Conservation (phyloP, 2,113 vertebrate species). For the Theristicus caerulescens region DNA sequence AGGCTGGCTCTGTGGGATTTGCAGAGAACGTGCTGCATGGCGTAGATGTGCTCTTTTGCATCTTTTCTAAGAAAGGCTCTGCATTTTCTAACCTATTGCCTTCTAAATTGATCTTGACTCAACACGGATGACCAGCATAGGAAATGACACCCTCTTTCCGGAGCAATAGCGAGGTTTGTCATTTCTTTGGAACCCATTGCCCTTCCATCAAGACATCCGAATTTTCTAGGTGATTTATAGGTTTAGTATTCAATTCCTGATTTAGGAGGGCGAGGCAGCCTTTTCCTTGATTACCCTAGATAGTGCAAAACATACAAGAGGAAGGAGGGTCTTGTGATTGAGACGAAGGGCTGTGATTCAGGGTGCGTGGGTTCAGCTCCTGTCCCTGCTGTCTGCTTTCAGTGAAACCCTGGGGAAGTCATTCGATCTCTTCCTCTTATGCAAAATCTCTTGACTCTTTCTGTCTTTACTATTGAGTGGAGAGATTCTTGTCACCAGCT, state of each 20-base stretch:
- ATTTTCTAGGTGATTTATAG: not conserved
- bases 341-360: slow-evolving; percentile 5
- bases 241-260: not conserved
- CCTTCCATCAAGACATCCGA: not conserved
- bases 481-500: not conserved
- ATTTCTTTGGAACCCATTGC: not conserved
- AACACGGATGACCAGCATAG: not conserved
- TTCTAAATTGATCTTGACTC: not conserved
- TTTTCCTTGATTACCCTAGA: not conserved
- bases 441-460: not conserved
- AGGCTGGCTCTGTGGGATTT: not conserved
- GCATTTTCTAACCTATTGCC: not conserved
- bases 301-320: not conserved
- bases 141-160: not conserved
- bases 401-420: slow-evolving; percentile 30
- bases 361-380: not conserved
- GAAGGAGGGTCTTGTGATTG: slow-evolving; percentile 42
- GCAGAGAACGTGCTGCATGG: not conserved
- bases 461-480: not conserved
- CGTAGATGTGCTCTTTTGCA: not conserved
- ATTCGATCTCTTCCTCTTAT: not conserved
- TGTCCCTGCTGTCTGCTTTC: not conserved
- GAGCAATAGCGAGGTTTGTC: not conserved
- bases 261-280: not conserved
- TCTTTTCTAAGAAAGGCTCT: not conserved